Evolutionary conservation across 2,888 invertebrate species (phyloP), one percentile per base, ranked within the genome.

Genomic region (Synanthedon formicaeformis): DNA sequence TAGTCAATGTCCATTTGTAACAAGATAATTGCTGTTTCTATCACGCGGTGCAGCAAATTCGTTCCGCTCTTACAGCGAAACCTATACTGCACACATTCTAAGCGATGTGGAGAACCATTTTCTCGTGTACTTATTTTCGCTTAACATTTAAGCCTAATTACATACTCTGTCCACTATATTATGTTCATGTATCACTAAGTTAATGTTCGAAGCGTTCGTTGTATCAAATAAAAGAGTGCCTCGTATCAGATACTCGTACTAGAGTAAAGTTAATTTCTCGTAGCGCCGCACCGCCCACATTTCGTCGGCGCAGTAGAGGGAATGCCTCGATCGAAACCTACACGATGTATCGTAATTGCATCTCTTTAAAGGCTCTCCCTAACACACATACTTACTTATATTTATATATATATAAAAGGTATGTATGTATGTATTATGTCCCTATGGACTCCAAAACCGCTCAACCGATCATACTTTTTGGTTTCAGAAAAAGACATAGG

Each of bases 311-410:
- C 53, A 59, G 59, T 54, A 57, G 54, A 55, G 61, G 61, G 60
- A 60, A 61, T 62, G 64, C 63, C 65, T 59, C 55, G 56, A 54
- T 62, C 65, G 64, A 64, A 34, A 34, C 34, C 34, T 63, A 60
- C 55, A 57, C 56, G 60, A 56, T 63, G 64, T 79, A 82, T 81
- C 82, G 68, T 81, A 82, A 82, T 83, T 79, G 73, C 72, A 78
- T 78, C 77, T 70, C 60, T 57, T 64, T 54, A 52, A 23, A 23
- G 49, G 14, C 34, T 34, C 34, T 34, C 34, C 3, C 34, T 10
- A 34, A 34, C 34, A 34, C 10, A 6, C 34, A 34, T 34, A 34
- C 10, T 34, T 34, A 34, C 2, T 34, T 34, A 34, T 10, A 2
- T 34, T 5, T 34, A 1, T 34, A 34, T 34, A 10, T 34, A 34